These are phyloP conservation scores for Micronycteris hirsuta DNA, from an alignment of 2,113 vertebrate species.

Conservation along the genomic window DNA sequence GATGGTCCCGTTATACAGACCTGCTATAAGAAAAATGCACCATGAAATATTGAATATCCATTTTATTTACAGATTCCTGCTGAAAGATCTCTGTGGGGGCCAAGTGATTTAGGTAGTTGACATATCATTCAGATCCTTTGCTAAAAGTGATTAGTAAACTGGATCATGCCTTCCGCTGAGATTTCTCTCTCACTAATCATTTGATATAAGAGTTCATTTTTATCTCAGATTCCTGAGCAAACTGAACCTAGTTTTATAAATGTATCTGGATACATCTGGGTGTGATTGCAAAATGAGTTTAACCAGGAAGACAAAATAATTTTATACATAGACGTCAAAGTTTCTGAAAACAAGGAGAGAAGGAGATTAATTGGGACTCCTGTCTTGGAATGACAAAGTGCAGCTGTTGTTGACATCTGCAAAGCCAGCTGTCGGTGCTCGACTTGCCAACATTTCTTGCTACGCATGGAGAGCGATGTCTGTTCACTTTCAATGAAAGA, in stretches of 20 bases:
- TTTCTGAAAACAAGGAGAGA: neutral
- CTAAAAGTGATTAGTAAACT: neutral
- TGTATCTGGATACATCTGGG: neutral
- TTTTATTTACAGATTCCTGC: slow-evolving; percentile 37
- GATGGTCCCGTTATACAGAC: neutral
- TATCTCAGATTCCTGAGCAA: neutral
- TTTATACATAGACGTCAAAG: neutral
- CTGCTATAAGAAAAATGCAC: neutral
- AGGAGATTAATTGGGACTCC: neutral
- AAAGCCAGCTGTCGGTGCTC: slow-evolving; percentile 46
- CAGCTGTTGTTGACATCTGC: slow-evolving; percentile 64
- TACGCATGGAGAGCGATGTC: neutral
- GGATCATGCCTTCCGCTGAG: slow-evolving; percentile 5
- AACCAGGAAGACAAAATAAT: slow-evolving; percentile 25
- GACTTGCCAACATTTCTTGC: neutral
- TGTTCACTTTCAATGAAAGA: neutral
- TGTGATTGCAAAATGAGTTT: slow-evolving; percentile 15
- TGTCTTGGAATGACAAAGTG: slow-evolving; percentile 35
- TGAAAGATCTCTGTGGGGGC: neutral
- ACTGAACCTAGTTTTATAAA: neutral
- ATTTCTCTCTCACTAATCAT: slow-evolving; percentile 14
- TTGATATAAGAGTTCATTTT: neutral
- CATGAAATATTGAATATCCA: neutral
- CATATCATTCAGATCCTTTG: neutral
- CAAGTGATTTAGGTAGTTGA: neutral